Conservation (phyloP, 2,888 invertebrate species). For the Apotomis turbidana region DNA sequence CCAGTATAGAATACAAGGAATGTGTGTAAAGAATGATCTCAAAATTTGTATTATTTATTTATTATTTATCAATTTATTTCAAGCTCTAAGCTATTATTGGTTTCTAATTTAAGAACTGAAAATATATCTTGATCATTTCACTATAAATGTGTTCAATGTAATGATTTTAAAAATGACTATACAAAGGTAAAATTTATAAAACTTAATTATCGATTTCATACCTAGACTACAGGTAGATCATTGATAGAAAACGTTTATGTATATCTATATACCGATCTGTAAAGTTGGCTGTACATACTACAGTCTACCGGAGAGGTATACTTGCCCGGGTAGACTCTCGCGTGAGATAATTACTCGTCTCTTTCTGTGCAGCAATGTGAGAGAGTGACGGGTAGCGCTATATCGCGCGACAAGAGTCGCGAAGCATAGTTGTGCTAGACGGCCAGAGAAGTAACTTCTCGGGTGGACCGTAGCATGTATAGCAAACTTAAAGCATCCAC, state of each 20-base stretch:
- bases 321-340: too few species aligned
- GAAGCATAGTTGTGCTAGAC: too few species aligned
- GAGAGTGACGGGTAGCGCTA: too few species aligned
- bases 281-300: background rate
- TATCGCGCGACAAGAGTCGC: too few species aligned
- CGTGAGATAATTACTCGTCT: too few species aligned
- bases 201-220: slow-evolving; percentile 6
- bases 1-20: slow-evolving; percentile 36
- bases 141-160: slow-evolving; percentile 38
- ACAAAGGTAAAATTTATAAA: slow-evolving; percentile 29
- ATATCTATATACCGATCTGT: slow-evolving; percentile 16
- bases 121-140: slow-evolving; percentile 34
- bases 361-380: too few species aligned
- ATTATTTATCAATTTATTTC: background rate
- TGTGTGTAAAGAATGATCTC: slow-evolving; percentile 37
- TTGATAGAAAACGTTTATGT: slow-evolving; percentile 1
- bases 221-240: slow-evolving; percentile 8
- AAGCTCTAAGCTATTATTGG: slow-evolving; percentile 34
- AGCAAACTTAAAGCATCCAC: too few species aligned
- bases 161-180: slow-evolving; percentile 36
- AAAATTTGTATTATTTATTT: slow-evolving; percentile 23
- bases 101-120: slow-evolving; percentile 37
- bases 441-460: too few species aligned
- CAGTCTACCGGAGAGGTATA: too few species aligned
- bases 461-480: too few species aligned